Evolutionary conservation across 64 coral and sea anemone genomes (phyloP), one percentile per base, ranked within the genome.

Genomic region (Pachyseris speciosa): DNA sequence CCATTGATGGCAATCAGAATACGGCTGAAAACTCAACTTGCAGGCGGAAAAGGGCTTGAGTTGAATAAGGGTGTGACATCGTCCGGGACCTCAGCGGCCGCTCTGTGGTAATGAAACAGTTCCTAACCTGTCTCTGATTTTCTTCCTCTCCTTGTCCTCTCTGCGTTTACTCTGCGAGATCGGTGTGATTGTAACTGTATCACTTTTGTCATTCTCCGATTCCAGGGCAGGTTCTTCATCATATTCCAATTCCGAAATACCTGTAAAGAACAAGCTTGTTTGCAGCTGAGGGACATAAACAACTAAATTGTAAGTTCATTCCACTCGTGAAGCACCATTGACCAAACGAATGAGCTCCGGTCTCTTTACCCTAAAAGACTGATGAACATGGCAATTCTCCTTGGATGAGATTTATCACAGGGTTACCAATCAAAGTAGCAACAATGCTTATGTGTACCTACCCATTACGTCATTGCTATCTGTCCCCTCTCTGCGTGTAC

Each of bases 91-190:
- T n/a, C n/a, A n/a, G n/a, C n/a, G n/a, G n/a, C n/a, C n/a, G n/a
- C n/a, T n/a, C n/a, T n/a, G 9, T 24, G 29, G 27, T 0, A 67
- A 24, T 67, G 24, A 69, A 72, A 22, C 36, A 28, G 22, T 20
- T 5, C 32, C 77, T 11, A 61, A 81, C 77, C 77, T 81, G 77
- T 81, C 77, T 61, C 77, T 38, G 19, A 81, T 40, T 40, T 81
- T 81, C 37, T 81, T 81, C 37, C 34, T 81, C 12, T 81, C 77
- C n/a, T 40, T 81, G 53, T 81, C 53, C 41, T 81, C 77, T 81
- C 53, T 37, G 17, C 31, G n/a, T 57, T 38, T 81, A 26, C 16
- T 19, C 17, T 15, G 55, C 3, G 77, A 24, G 22, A 58, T 36
- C 4, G 77, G 77, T 15, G 30, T 81, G 10, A 58, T 60, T 34